Evolutionary conservation across 2,888 invertebrate genomes (phyloP), one percentile per base, ranked within the genome.

Genomic region (Vannuccia rotundouncinata): DNA sequence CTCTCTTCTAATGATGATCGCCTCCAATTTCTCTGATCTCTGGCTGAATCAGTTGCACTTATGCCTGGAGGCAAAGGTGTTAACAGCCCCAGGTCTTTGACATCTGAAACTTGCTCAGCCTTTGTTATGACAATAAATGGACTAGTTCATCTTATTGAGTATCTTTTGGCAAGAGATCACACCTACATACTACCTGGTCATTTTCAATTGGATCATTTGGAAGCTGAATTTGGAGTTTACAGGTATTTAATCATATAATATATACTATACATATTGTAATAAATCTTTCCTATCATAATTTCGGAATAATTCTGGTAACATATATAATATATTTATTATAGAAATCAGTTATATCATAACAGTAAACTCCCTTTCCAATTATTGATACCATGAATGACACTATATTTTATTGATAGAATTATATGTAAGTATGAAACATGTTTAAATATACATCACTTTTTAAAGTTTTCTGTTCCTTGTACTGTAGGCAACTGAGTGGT

Each of bases 401-500:
- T n/a, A n/a, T n/a, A n/a, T n/a, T n/a, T n/a, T n/a, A n/a, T n/a
- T n/a, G n/a, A n/a, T n/a, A n/a, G n/a, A n/a, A n/a, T n/a, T n/a
- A n/a, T n/a, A n/a, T n/a, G n/a, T n/a, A n/a, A n/a, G n/a, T n/a
- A n/a, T n/a, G n/a, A n/a, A n/a, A n/a, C n/a, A n/a, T n/a, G n/a
- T n/a, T n/a, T n/a, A n/a, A n/a, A n/a, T n/a, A 45, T 45, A 13
- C 45, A 45, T 45, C 17, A 45, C 17, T 45, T 45, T 45, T 45
- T 5, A 13, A 45, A 13, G 45, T 45, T 45, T 45, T 17, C 45
- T 45, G 45, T 45, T 45, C 45, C 45, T 45, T 45, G 45, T 45
- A 45, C 45, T 45, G 5, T 45, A 45, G 77, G 13, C 77, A 77
- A 77, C 28, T 77, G 66, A 77, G 77, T 45, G 77, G 77, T 27